phyloP scores from a whole-genome alignment of 2,113 vertebrate genomes.

The Seriola aureovittata region DNA sequence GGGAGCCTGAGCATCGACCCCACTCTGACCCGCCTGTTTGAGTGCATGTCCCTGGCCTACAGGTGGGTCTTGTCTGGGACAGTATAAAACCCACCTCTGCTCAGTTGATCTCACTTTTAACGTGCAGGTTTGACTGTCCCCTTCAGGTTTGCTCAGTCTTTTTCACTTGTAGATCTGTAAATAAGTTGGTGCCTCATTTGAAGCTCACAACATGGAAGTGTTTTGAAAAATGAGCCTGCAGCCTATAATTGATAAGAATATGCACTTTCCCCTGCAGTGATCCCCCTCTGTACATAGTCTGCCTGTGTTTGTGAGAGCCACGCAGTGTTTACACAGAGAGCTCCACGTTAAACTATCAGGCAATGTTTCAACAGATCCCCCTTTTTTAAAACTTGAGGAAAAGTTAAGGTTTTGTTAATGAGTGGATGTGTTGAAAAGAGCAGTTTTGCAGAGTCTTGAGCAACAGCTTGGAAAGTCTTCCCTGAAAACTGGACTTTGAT shows the following conservation, averaged over 20 bases:
- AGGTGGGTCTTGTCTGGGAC: slow-evolving; percentile 83
- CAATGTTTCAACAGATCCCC: not conserved
- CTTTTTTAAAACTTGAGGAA: not conserved
- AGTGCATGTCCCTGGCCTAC: slow-evolving; percentile 99
- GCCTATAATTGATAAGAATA: not conserved
- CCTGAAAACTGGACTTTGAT: slow-evolving; percentile 81
- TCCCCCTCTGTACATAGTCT: not conserved
- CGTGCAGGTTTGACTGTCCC: not conserved
- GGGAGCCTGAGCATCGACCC: slow-evolving; percentile 94
- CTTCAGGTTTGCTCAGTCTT: not conserved
- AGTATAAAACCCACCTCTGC: not conserved
- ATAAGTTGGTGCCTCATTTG: not conserved
- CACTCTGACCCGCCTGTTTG: slow-evolving; percentile 94
- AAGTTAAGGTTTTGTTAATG: not conserved
- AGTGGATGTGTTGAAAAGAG: slow-evolving; percentile 17
- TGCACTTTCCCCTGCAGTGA: not conserved
- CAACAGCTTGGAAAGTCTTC: slow-evolving; percentile 72
- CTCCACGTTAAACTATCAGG: not conserved
- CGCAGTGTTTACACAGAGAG: too few relatives aligned
- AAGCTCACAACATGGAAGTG: not conserved
- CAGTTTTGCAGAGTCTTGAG: slow-evolving; percentile 55
- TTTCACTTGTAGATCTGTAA: not conserved
- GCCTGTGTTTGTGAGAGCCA: too few relatives aligned
- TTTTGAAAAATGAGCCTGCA: not conserved
- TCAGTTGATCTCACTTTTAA: not conserved